Conservation (phyloP, 2,113 vertebrate species). For the Aix galericulata region DNA sequence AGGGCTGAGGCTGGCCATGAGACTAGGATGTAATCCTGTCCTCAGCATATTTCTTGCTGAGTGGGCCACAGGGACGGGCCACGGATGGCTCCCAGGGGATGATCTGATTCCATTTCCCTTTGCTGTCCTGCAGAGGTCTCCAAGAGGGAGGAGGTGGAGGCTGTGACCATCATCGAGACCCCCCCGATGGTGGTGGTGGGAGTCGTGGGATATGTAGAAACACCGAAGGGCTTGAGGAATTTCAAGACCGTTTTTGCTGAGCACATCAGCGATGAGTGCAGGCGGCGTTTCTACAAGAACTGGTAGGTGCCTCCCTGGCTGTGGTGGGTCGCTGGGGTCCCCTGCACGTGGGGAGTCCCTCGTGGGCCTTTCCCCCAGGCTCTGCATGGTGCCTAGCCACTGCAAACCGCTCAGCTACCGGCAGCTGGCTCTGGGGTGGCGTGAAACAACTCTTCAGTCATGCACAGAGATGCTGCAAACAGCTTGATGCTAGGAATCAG, state of each 20-base stretch:
- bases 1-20: neutral
- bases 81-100: neutral
- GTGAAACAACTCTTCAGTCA: neutral
- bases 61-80: rapidly evolving
- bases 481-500: neutral
- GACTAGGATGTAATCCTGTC: rapidly evolving
- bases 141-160: constrained; percentile 83
- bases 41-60: rapidly evolving
- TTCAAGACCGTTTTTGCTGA: constrained; percentile 85
- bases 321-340: neutral
- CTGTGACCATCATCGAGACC: constrained; percentile 82
- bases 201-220: constrained; percentile 81
- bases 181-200: constrained; percentile 81
- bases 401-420: neutral
- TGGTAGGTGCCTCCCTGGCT: constrained; percentile 55
- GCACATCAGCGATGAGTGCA: constrained; percentile 82
- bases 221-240: constrained; percentile 76
- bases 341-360: neutral
- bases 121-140: constrained; percentile 73
- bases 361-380: neutral
- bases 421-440: neutral
- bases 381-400: rapidly evolving
- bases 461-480: neutral
- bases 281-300: constrained; percentile 84
- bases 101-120: neutral